Evolutionary conservation across 2,113 vertebrate species (phyloP).

Genomic region (Myotis brandtii): DNA sequence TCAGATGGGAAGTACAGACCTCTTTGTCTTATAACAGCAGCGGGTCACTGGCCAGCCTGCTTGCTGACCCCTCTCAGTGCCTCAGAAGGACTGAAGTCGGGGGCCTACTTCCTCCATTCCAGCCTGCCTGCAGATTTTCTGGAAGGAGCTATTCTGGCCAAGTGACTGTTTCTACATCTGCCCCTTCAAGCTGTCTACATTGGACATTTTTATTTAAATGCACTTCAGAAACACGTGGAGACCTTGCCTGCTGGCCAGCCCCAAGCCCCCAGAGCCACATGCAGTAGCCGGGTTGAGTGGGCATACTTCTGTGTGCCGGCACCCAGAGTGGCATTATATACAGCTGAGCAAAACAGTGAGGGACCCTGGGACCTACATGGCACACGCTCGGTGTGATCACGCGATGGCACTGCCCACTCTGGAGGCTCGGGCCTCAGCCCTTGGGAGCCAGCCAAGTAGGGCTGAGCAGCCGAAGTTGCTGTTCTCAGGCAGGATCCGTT

Average conservation of each 20-base stretch:
- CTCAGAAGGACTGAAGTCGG: neutral
- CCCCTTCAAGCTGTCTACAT: too few species aligned
- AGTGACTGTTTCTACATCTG: neutral
- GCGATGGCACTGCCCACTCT: accelerated
- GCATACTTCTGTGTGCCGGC: accelerated
- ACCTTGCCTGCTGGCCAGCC: neutral
- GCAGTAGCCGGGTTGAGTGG: neutral
- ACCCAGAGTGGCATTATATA: too few species aligned
- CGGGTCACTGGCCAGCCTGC: accelerated
- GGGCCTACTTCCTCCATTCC: neutral
- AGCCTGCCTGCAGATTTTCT: neutral
- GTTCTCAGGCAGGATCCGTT: neutral
- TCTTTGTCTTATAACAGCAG: accelerated
- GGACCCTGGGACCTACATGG: neutral
- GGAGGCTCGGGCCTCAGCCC: neutral
- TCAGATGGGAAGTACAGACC: neutral
- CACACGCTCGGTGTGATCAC: accelerated
- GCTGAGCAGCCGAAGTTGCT: neutral
- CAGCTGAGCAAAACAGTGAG: too few species aligned
- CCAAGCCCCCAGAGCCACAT: too few species aligned
- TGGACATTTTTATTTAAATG: neutral
- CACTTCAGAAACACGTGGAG: neutral
- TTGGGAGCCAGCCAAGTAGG: neutral
- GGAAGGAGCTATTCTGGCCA: neutral
- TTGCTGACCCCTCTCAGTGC: accelerated